Base-by-base conservation (phyloP, 1,140 invertebrate genomes). In the Calycopis cecrops region DNA sequence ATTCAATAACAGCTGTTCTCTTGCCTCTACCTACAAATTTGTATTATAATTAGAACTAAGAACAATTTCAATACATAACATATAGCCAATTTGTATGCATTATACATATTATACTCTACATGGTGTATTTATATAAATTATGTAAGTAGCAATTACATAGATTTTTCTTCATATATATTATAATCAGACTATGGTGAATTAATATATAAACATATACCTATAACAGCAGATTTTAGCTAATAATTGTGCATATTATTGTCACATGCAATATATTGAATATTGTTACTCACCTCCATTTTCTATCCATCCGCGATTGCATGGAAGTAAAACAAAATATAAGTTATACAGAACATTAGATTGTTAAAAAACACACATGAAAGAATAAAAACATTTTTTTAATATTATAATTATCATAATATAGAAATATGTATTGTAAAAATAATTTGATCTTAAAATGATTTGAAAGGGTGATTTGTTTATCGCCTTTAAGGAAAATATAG, bases 1-100 rank as follows among this genome's bases (percentile, higher is more conserved):
- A 97, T 73, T 99, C 97, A 16, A 99, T 90, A 8, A 99, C 95
- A 4, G 98, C 96, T 48, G 95, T 98, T 68, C 98, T 90, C 78
- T 97, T 94, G 18, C 97, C 96, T 65, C 98, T 88, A 0, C 93
- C 93, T 88, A 62, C 53, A 80, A 74, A 42, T 47, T n/a, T 14
- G 50, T 28, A 14, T 42, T 12, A 0, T 14, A 9, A 42, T 17
- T 7, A 56, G 12, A 9, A 37, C 12, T 1, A n/a, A n/a, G 37
- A 38, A 38, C 37, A 38, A n/a, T 37, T 37, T 37, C 11, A 10
- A 37, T 37, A 37, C 11, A 37, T 37, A 37, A 3, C 3, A 37
- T n/a, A 37, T 37, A 37, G 9, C 9, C 35, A 37, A 37, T 6
- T 2, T 3, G 6, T 28, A 28, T 28, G 21, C 21, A 28, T 28